A percentile compares a stretch with the other conserved stretches of the same genome.
Conservation (phyloP, 2,113 vertebrate species). For the Bucco capensis region DNA sequence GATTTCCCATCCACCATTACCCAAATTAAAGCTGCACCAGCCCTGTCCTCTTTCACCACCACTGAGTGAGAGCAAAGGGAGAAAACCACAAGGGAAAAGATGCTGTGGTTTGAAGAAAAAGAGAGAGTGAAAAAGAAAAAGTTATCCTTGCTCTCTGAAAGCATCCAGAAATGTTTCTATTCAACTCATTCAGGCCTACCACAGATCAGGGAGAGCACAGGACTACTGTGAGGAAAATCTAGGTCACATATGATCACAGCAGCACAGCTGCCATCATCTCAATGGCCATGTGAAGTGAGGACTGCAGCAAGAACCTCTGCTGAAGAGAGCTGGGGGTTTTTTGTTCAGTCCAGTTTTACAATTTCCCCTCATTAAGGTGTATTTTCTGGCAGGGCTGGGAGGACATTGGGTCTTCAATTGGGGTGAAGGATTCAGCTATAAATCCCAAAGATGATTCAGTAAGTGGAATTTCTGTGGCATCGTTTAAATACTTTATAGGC, state of each 20-base stretch:
- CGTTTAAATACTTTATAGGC: slow-evolving; percentile 25
- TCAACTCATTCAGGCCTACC: slow-evolving; percentile 19
- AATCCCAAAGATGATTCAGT: slow-evolving; percentile 21
- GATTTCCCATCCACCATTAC: slow-evolving; percentile 44
- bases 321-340: background rate
- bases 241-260: slow-evolving; percentile 53
- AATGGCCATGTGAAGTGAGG: slow-evolving; percentile 21
- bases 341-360: background rate
- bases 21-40: slow-evolving; percentile 37
- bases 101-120: slow-evolving; percentile 46
- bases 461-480: slow-evolving; percentile 19
- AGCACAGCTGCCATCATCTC: slow-evolving; percentile 10
- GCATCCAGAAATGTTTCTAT: slow-evolving; percentile 35
- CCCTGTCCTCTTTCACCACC: slow-evolving; percentile 30
- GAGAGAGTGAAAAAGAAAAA: slow-evolving; percentile 12
- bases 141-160: slow-evolving; percentile 42
- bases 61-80: slow-evolving; percentile 30
- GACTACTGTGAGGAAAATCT: slow-evolving; percentile 39
- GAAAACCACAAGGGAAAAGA: slow-evolving; percentile 44
- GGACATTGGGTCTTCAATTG: slow-evolving; percentile 20
- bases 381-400: background rate
- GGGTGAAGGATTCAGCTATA: slow-evolving; percentile 7
- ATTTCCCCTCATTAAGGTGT: slow-evolving; percentile 23
- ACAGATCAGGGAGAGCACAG: slow-evolving; percentile 26
- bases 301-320: slow-evolving; percentile 13